Conservation (phyloP, 2,113 vertebrate genomes). For the Atherinomorus stipes region DNA sequence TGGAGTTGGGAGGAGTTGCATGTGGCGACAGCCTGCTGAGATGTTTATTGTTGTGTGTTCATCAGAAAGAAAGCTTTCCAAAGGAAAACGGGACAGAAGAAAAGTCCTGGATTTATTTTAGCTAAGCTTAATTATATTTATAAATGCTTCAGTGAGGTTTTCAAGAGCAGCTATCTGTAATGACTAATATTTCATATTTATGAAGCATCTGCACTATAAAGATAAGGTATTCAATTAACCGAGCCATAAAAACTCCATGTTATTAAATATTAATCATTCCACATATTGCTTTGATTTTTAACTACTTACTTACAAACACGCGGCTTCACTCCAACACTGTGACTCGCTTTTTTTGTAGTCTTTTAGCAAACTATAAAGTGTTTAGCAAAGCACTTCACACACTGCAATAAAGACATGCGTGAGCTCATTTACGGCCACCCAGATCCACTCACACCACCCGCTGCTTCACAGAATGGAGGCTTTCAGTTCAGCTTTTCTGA, state of each 20-base stretch:
- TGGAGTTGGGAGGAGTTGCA: not conserved
- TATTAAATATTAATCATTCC: slow-evolving; percentile 84
- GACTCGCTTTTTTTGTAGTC: slow-evolving; percentile 46
- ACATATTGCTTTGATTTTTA: slow-evolving; percentile 83
- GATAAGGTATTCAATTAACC: slow-evolving; percentile 87
- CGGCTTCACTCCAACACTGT: slow-evolving; percentile 39
- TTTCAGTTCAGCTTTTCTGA: slow-evolving; percentile 7
- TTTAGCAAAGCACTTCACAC: slow-evolving; percentile 60
- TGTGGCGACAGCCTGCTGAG: slow-evolving; percentile 40
- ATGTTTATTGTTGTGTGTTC: slow-evolving; percentile 69
- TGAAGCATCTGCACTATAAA: slow-evolving; percentile 85
- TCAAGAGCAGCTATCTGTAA: slow-evolving; percentile 82
- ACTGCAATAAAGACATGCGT: slow-evolving; percentile 25
- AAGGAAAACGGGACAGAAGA: slow-evolving; percentile 38
- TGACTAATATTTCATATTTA: slow-evolving; percentile 86
- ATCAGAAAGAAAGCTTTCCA: slow-evolving; percentile 69
- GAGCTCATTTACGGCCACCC: slow-evolving; percentile 13
- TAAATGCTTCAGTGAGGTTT: slow-evolving; percentile 82
- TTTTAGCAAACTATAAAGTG: slow-evolving; percentile 59
- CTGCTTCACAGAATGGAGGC: slow-evolving; percentile 4
- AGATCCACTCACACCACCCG: not conserved
- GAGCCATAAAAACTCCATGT: slow-evolving; percentile 74
- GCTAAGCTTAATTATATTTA: slow-evolving; percentile 83
- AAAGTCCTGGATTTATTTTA: slow-evolving; percentile 69
- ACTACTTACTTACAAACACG: slow-evolving; percentile 82